Percentiles rank a stretch among this genome's conserved stretches.
These are phyloP conservation scores for Teleogryllus occipitalis DNA, from an alignment of 1,140 invertebrate genomes.

Conservation along the genomic window DNA sequence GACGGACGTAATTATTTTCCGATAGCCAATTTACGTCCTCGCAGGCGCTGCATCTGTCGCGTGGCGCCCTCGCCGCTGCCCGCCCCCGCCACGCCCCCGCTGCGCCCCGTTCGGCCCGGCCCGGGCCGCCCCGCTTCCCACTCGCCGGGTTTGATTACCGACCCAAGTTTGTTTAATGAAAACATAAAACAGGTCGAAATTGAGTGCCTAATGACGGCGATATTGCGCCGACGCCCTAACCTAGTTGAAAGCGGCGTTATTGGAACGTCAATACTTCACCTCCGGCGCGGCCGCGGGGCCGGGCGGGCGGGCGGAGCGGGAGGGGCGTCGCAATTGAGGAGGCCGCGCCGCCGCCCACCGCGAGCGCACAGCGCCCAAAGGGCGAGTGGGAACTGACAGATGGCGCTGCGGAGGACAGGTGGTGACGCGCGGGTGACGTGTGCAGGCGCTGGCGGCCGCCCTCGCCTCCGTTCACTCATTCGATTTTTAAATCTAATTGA, in stretches of 20 bases:
- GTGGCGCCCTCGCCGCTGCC: neutral
- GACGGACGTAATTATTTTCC: slow-evolving; percentile 4
- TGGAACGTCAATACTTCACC: neutral
- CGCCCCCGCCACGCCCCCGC: too few species aligned
- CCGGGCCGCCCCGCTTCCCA: neutral
- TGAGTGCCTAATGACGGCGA: neutral
- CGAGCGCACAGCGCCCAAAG: too few species aligned
- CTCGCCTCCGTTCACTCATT: too few species aligned
- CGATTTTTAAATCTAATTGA: too few species aligned
- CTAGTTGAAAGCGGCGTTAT: neutral
- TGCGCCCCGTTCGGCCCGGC: too few species aligned
- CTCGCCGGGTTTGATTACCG: neutral
- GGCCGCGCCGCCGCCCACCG: too few species aligned
- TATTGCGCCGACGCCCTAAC: neutral
- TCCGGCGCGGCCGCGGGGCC: neutral
- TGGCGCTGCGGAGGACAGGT: too few species aligned
- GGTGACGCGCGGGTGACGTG: too few species aligned
- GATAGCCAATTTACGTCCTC: neutral
- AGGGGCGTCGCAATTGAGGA: too few species aligned
- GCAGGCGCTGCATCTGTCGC: neutral
- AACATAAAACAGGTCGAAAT: neutral
- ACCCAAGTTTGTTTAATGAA: neutral
- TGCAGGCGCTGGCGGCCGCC: too few species aligned
- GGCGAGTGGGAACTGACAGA: too few species aligned
- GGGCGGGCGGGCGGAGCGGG: too few species aligned